Percentiles rank a stretch among this genome's conserved stretches.
Conservation (phyloP, 1,140 invertebrate genomes). For the Solenopsis invicta region DNA sequence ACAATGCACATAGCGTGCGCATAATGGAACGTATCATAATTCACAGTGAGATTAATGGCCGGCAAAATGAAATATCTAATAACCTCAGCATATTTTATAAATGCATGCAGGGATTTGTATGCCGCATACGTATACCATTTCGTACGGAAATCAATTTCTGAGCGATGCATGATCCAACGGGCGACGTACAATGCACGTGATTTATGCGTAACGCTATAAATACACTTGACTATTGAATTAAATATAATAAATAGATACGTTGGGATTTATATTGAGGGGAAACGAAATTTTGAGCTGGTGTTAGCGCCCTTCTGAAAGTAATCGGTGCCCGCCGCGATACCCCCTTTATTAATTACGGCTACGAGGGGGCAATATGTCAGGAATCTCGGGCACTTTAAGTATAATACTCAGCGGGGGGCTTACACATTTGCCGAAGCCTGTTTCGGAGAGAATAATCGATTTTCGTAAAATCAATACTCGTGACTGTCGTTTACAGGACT, state of each 20-base stretch:
- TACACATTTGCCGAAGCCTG: constrained; percentile 66
- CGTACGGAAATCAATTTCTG: constrained; percentile 59
- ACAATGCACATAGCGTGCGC: background rate
- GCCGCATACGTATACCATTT: constrained; percentile 4
- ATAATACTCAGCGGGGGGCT: constrained; percentile 43
- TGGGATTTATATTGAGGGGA: constrained; percentile 30
- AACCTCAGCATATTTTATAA: constrained; percentile 42
- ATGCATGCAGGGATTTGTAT: constrained; percentile 37
- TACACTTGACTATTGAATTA: constrained; percentile 67
- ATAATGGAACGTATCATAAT: constrained; percentile 31
- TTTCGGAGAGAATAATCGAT: constrained; percentile 60
- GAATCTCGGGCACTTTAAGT: constrained; percentile 68
- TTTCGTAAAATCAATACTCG: constrained; percentile 54
- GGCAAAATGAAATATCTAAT: constrained; percentile 56
- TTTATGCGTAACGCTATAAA: constrained; percentile 50
- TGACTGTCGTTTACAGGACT: background rate
- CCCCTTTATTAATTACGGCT: constrained; percentile 73
- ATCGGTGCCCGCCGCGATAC: constrained; percentile 47
- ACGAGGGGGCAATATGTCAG: constrained; percentile 74
- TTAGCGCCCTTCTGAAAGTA: constrained; percentile 60
- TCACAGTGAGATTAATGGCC: constrained; percentile 49
- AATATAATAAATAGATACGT: constrained; percentile 73
- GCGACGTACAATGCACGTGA: constrained; percentile 51
- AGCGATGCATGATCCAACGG: constrained; percentile 31
- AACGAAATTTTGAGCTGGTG: constrained; percentile 27